These are phyloP conservation scores for Metallyticus violacea DNA, from an alignment of 2,888 invertebrate species.

Conservation along the genomic window DNA sequence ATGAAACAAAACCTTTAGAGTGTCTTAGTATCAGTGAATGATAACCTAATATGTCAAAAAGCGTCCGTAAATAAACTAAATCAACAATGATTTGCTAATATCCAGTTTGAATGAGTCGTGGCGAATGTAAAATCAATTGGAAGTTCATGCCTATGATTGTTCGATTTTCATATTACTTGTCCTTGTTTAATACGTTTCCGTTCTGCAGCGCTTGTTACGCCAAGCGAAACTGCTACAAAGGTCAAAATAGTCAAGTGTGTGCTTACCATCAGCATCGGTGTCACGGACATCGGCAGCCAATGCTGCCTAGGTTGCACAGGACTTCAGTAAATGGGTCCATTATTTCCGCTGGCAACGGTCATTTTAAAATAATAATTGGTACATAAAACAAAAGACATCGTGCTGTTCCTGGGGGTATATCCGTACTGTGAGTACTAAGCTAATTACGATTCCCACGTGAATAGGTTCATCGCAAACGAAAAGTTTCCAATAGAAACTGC, in stretches of 20 bases:
- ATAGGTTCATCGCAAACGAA: neutral
- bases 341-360: neutral
- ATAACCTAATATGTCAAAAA: too few relatives aligned
- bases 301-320: neutral
- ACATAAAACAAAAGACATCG: neutral
- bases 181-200: too few relatives aligned
- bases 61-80: too few relatives aligned
- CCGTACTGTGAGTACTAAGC: neutral
- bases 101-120: too few relatives aligned
- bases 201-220: neutral
- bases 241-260: neutral
- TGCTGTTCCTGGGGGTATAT: neutral
- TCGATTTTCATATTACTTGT: neutral
- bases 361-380: too few relatives aligned
- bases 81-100: too few relatives aligned
- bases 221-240: neutral
- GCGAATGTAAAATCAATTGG: too few relatives aligned
- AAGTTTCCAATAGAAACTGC: too few relatives aligned
- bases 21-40: too few relatives aligned
- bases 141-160: too few relatives aligned
- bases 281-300: neutral
- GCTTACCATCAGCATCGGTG: neutral
- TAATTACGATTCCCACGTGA: neutral
- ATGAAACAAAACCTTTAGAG: too few relatives aligned
- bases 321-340: neutral